phyloP scores from a whole-genome alignment of 2,888 invertebrate species.

The Euplagia quadripunctaria region DNA sequence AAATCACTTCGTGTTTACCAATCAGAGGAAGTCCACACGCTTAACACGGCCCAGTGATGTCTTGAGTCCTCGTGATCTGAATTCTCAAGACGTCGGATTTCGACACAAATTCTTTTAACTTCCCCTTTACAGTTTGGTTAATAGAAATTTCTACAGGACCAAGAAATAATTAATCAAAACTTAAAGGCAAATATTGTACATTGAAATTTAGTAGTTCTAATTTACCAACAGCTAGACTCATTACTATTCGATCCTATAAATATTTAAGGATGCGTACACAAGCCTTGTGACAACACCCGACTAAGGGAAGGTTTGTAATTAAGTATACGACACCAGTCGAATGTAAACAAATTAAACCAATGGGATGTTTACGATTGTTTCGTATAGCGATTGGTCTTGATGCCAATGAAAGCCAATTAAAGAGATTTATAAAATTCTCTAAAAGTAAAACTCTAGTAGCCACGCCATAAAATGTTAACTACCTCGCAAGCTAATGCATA shows the following conservation, averaged over 20 bases:
- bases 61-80: background rate
- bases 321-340: slow-evolving; percentile 22
- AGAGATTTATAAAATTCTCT: background rate
- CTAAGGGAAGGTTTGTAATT: slow-evolving; percentile 26
- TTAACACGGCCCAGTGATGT: background rate
- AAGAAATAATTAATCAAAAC: background rate
- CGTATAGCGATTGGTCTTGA: background rate
- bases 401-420: background rate
- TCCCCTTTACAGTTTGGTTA: background rate
- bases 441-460: background rate
- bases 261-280: slow-evolving; percentile 32
- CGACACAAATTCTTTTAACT: background rate
- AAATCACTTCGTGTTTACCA: too few relatives aligned
- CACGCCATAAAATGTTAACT: background rate
- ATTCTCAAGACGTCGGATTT: background rate
- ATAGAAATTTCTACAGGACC: background rate
- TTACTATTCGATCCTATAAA: slow-evolving; percentile 34
- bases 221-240: slow-evolving; percentile 3
- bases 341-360: slow-evolving; percentile 19
- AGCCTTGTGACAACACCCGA: slow-evolving; percentile 15
- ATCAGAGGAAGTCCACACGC: background rate
- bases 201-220: background rate
- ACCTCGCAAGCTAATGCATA: background rate
- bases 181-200: background rate
- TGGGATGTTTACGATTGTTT: slow-evolving; percentile 11